Percentiles rank a stretch among this genome's conserved stretches.
phyloP scores from a whole-genome alignment of 2,888 invertebrate species.

The Nomada fucata region DNA sequence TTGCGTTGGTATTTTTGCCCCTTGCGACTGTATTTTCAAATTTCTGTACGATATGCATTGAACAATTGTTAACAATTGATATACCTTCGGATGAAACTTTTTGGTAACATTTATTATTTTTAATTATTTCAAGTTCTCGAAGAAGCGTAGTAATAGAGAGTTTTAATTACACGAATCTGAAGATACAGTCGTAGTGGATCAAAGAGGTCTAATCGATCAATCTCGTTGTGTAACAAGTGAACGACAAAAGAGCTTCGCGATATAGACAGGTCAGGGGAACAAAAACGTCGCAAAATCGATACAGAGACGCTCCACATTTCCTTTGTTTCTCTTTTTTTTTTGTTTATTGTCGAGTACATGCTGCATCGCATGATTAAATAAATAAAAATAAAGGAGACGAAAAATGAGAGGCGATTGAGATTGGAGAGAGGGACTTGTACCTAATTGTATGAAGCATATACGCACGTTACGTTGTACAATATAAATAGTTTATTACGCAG shows the following conservation, averaged over 20 bases:
- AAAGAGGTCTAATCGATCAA: constrained; percentile 39
- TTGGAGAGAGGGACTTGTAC: constrained; percentile 55
- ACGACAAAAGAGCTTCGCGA: constrained; percentile 21
- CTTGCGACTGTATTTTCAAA: neutral
- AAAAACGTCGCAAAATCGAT: constrained; percentile 10
- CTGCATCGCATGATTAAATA: constrained; percentile 44
- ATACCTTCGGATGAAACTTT: too few species aligned
- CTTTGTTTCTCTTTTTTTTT: neutral
- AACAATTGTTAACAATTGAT: too few species aligned
- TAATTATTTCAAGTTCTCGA: too few species aligned
- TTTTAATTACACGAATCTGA: neutral
- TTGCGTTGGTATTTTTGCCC: neutral
- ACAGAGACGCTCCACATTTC: neutral
- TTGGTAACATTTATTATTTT: too few species aligned
- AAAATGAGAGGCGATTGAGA: constrained; percentile 13
- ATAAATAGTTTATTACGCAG: constrained; percentile 75
- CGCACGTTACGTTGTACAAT: constrained; percentile 74
- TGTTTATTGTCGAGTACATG: constrained; percentile 29
- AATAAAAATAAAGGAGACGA: constrained; percentile 28
- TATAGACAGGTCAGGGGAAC: constrained; percentile 27
- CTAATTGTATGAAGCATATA: constrained; percentile 71
- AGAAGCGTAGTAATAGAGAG: too few species aligned
- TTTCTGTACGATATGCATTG: neutral
- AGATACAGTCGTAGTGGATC: neutral
- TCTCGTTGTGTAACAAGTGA: constrained; percentile 24